Base-by-base conservation (phyloP, 1,140 invertebrate species). In the Octopus bimaculoides region DNA sequence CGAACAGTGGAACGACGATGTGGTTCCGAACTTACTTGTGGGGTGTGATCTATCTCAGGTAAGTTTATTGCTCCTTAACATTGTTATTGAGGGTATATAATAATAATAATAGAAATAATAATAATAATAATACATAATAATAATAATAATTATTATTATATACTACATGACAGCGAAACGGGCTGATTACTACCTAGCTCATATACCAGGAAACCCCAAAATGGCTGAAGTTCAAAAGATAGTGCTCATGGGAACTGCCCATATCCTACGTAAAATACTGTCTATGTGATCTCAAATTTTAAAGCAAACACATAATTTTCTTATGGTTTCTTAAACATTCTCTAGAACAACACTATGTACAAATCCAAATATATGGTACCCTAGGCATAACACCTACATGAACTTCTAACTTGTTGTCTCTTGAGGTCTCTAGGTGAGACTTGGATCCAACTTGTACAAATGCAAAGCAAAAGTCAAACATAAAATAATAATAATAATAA, bases 11-110 rank as follows among this genome's bases (percentile, higher is more conserved):
- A 56, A 99, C 98, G 4, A 98, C 97, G 12, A 96, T 97, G 86
- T 99, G 98, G 98, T 99, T 99, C 91, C 92, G 97, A 77, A 99
- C 97, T 3, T 99, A 99, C 88, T 97, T 99, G 94, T 99, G 98
- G 97, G 98, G 98, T 61, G 96, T 99, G 52, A 98, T 99, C 83
- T 99, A 99, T 91, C 92, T 99, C 79, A 94, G 96, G 95, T 96
- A 89, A 83, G 79, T 20, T 41, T 41, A 41, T 41, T 41, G 54
- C 41, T 26, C 12, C 9, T 52, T 52, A 74, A 9, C 20, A 1
- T 10, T 74, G 10, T 74, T 61, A 1, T 61, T 61, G 73, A 9
- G 9, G 8, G 10, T 17, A 17, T 26, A 74, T 52, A 0, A n/a
- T 20, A 9, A n/a, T 52, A 12, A 20, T 74, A n/a, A 74, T 20